A percentile compares a stretch with the other conserved stretches of the same genome.
These are phyloP conservation scores for Meloidogyne chitwoodi DNA, from an alignment of 1,140 invertebrate genomes.

Conservation along the genomic window DNA sequence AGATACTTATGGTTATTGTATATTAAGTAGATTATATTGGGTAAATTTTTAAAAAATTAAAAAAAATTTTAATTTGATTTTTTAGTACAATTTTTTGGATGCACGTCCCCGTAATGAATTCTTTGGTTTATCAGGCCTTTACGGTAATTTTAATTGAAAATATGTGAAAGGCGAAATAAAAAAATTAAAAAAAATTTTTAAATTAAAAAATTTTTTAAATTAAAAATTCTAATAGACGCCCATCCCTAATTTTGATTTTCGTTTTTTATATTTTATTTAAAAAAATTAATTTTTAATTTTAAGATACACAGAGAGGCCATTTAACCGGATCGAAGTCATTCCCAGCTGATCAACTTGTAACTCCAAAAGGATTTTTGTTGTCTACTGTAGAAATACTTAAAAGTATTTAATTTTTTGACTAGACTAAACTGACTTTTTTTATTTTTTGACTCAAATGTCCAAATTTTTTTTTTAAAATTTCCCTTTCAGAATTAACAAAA, in stretches of 20 bases:
- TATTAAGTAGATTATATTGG: conserved; percentile 36
- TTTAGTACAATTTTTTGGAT: conserved; percentile 38
- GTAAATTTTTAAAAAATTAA: background rate
- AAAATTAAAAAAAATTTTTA: too few species aligned
- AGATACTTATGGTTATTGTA: conserved; percentile 28
- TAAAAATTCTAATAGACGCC: too few species aligned
- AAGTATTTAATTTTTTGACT: conserved; percentile 11
- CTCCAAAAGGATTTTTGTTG: conserved; percentile 25
- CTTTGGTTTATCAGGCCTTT: conserved; percentile 27
- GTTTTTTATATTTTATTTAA: background rate
- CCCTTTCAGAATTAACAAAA: conserved; percentile 31
- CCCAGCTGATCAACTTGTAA: conserved; percentile 35
- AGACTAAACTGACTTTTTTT: background rate
- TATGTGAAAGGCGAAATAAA: too few species aligned
- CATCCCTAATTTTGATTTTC: too few species aligned
- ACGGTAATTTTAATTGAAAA: background rate
- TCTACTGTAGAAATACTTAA: conserved; percentile 22
- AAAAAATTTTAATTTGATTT: background rate
- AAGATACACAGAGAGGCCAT: conserved; percentile 15
- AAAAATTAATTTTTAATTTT: background rate
- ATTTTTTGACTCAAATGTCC: background rate
- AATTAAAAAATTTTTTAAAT: too few species aligned
- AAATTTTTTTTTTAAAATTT: background rate
- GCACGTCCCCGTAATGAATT: conserved; percentile 38
- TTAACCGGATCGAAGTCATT: conserved; percentile 37